A percentile compares a stretch with the other conserved stretches of the same genome.
phyloP scores from a whole-genome alignment of 2,113 vertebrate genomes.

The Butorides virescens region DNA sequence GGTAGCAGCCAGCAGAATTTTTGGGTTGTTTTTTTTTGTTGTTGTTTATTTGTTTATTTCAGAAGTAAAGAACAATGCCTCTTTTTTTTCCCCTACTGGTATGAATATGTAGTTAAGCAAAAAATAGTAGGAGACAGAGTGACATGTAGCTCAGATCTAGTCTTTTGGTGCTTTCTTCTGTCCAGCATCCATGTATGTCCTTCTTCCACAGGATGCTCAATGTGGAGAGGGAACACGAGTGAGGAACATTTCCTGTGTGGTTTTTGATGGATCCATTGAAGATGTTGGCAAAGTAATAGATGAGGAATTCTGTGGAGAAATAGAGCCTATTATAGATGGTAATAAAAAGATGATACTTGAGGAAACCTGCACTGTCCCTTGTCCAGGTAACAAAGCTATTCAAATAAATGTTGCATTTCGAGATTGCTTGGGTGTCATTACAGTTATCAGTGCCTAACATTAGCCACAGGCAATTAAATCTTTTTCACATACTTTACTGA shows the following conservation, averaged over 20 bases:
- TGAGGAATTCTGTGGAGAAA: conserved; percentile 88
- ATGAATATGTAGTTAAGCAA: not conserved
- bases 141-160: not conserved
- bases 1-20: not conserved
- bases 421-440: not conserved
- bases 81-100: not conserved
- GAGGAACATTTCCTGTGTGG: conserved; percentile 92
- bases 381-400: conserved; percentile 83
- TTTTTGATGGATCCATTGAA: conserved; percentile 85
- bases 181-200: not conserved
- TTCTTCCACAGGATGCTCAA: conserved; percentile 80
- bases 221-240: conserved; percentile 89
- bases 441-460: not conserved
- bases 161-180: not conserved
- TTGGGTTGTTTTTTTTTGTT: not conserved
- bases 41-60: not conserved
- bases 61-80: not conserved
- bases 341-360: conserved; percentile 82
- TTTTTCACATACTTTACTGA: not conserved
- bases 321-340: conserved; percentile 82
- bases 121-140: not conserved
- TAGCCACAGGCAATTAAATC: not conserved
- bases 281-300: conserved; percentile 83
- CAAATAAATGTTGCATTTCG: not conserved
- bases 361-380: conserved; percentile 90